Base-by-base conservation (phyloP, 2,888 invertebrate species). In the Lasiommata megera region DNA sequence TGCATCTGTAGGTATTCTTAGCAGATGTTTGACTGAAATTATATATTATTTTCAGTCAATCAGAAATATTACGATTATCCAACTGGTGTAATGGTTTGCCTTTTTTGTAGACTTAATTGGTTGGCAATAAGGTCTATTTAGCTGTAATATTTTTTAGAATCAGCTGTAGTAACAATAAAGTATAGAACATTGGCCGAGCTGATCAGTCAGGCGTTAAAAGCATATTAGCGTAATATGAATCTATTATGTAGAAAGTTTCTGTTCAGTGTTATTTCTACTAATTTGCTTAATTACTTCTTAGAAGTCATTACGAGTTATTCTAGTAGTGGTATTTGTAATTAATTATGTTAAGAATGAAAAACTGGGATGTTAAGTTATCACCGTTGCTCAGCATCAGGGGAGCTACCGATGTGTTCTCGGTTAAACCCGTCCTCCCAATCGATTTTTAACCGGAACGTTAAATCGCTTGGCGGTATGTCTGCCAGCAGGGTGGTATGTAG, bases 111-210 rank as follows among this genome's bases (percentile, higher is more conserved):
- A 43, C 23, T 6, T n/a, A n/a, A 43, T 11, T 16, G 23, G 18
- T 34, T 36, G 8, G 12, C 6, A 9, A 36, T 57, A 48, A 14
- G 47, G 43, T 43, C 7, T 12, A 43, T 43, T 54, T 37, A 54
- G 16, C 16, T 29, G n/a, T 41, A 28, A 46, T 34, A 9, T 43
- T 17, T 12, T 38, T 40, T 14, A 11, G 16, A 17, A 54, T 57
- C 58, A 54, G 46, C 50, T 59, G 44, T 37, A 38, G 31, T 28
- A 9, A 51, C 28, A 29, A 28, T 29, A 43, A 63, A 50, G 38
- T 50, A 37, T 54, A 50, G 58, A 63, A 58, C 66, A 69, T 64
- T 73, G 73, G 69, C 77, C 74, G 56, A 67, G 8, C 69, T 76
- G 69, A 36, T 28, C 70, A 64, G 58, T 74, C 55, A 69, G 51